Percentiles rank a stretch among this genome's conserved stretches.
phyloP scores from a whole-genome alignment of 1,140 invertebrate genomes.

The Euwallacea fornicatus region DNA sequence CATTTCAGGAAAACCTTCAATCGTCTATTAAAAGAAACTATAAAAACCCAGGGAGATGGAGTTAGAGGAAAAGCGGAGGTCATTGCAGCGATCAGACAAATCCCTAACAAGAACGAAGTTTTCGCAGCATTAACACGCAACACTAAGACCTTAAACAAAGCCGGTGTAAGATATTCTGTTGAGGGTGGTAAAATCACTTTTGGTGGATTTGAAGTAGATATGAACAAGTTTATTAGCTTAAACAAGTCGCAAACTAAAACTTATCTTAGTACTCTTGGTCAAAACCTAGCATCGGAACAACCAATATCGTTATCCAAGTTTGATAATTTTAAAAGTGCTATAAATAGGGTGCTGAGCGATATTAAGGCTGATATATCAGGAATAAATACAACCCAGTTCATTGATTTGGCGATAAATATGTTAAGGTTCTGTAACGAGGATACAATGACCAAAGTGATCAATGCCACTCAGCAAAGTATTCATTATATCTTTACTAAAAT shows the following conservation, averaged over 20 bases:
- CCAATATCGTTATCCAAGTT: constrained; percentile 16
- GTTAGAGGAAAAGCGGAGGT: constrained; percentile 46
- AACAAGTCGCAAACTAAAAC: constrained; percentile 29
- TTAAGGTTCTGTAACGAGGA: constrained; percentile 4
- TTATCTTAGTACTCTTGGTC: constrained; percentile 36
- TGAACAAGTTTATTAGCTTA: constrained; percentile 41
- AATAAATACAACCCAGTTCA: background rate
- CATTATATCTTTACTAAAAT: background rate
- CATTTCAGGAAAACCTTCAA: constrained; percentile 47
- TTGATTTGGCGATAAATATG: background rate
- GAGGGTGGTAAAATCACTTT: constrained; percentile 42
- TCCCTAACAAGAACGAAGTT: constrained; percentile 46
- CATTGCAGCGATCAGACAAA: constrained; percentile 46
- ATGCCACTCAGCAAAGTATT: constrained; percentile 1
- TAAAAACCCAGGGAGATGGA: constrained; percentile 39
- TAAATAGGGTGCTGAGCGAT: constrained; percentile 1
- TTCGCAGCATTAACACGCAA: constrained; percentile 46
- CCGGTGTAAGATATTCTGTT: constrained; percentile 44
- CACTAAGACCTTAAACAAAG: constrained; percentile 45
- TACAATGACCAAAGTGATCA: constrained; percentile 9
- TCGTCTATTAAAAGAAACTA: constrained; percentile 45
- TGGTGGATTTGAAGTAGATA: constrained; percentile 44
- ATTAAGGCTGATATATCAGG: constrained; percentile 3
- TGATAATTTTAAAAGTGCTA: constrained; percentile 5
- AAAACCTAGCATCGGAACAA: constrained; percentile 16